Conservation (phyloP, 2,797 vertebrate species). For the Eidolon dupreanum region DNA sequence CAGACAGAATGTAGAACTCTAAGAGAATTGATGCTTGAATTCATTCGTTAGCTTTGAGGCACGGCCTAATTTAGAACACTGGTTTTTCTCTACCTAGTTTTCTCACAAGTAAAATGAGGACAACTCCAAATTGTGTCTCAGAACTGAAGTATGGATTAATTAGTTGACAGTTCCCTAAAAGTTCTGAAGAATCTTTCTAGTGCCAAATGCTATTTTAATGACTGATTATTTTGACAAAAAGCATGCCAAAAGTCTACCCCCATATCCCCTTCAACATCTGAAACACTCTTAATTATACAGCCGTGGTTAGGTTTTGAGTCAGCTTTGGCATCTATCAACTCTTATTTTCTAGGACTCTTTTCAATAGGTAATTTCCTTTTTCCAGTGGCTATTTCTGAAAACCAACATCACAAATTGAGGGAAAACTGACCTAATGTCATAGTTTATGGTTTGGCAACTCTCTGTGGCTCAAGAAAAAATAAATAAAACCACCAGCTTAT, state of each 20-base stretch:
- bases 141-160: not conserved
- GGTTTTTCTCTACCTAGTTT: not conserved
- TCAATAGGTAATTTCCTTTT: slow-evolving; percentile 73
- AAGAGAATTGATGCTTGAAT: not conserved
- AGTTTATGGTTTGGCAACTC: slow-evolving; percentile 68
- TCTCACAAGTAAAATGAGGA: not conserved
- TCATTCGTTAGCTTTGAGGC: not conserved
- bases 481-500: not conserved
- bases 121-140: not conserved
- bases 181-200: slow-evolving; percentile 17
- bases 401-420: slow-evolving; percentile 42
- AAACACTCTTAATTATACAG: not conserved
- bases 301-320: not conserved
- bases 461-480: slow-evolving; percentile 1
- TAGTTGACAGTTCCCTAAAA: slow-evolving; percentile 15
- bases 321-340: slow-evolving; percentile 23
- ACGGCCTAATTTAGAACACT: not conserved
- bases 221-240: slow-evolving; percentile 11
- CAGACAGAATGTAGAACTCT: not conserved
- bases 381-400: slow-evolving; percentile 72
- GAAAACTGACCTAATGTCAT: slow-evolving; percentile 55
- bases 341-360: slow-evolving; percentile 65
- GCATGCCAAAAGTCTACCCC: not conserved
- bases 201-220: slow-evolving; percentile 31
- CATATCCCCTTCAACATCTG: not conserved